Percentiles rank a stretch among this genome's conserved stretches.
Conservation (phyloP, 1,140 invertebrate genomes). For the Trigoniulus corallinus region DNA sequence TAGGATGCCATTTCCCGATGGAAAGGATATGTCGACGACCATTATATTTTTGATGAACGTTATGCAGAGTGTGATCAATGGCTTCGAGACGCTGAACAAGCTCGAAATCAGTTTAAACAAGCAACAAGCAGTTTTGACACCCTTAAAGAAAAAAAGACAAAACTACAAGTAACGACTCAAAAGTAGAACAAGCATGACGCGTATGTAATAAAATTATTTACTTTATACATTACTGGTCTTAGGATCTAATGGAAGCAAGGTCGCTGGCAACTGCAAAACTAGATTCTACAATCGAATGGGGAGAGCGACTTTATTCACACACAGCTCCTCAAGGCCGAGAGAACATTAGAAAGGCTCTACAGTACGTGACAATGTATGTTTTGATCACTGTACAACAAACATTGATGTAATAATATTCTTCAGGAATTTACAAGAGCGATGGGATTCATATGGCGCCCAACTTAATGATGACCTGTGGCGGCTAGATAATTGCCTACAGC, state of each 20-base stretch:
- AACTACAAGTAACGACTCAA: conserved; percentile 36
- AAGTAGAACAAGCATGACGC: conserved; percentile 1
- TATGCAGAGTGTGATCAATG: conserved; percentile 56
- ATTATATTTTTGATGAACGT: conserved; percentile 58
- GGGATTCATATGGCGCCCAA: conserved; percentile 46
- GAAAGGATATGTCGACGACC: conserved; percentile 67
- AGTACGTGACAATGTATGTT: background rate
- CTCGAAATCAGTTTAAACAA: conserved; percentile 40
- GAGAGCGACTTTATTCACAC: conserved; percentile 79
- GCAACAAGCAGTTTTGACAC: conserved; percentile 71
- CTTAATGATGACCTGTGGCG: conserved; percentile 69
- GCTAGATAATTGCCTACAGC: conserved; percentile 70
- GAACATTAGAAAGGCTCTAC: conserved; percentile 50
- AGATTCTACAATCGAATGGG: conserved; percentile 68
- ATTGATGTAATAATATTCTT: conserved; percentile 6
- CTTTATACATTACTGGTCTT: conserved; percentile 6
- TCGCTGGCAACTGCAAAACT: conserved; percentile 64
- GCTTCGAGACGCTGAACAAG: conserved; percentile 47
- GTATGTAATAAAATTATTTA: background rate
- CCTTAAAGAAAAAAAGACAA: conserved; percentile 66
- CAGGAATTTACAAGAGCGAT: conserved; percentile 56
- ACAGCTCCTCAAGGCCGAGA: conserved; percentile 87
- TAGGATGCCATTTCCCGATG: conserved; percentile 38
- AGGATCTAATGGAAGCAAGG: conserved; percentile 55
- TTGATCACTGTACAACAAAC: conserved; percentile 1